A percentile compares a stretch with the other conserved stretches of the same genome.
phyloP scores from a whole-genome alignment of 2,113 vertebrate genomes.

The Leptosomus discolor region DNA sequence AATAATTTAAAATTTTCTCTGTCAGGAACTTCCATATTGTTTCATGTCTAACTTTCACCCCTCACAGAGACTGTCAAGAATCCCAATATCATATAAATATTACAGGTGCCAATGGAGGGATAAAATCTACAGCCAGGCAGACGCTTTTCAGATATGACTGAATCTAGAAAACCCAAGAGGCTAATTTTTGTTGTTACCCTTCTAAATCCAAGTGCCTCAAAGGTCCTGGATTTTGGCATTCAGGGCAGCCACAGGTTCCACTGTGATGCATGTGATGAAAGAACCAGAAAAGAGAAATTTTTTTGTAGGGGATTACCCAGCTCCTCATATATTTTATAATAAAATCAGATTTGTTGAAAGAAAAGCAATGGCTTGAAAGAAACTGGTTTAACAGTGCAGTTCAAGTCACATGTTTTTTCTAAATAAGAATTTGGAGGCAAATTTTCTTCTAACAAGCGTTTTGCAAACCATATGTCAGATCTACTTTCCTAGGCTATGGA shows the following conservation, averaged over 20 bases:
- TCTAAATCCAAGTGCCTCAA: neutral
- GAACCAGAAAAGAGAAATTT: neutral
- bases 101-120: neutral
- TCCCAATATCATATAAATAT: neutral
- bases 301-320: neutral
- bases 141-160: neutral
- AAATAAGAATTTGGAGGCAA: neutral
- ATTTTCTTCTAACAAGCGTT: neutral
- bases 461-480: neutral
- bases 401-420: neutral
- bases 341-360: neutral
- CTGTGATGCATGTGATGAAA: neutral
- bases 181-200: neutral
- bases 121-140: neutral
- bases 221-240: neutral
- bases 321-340: neutral
- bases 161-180: neutral
- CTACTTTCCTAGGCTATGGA: neutral
- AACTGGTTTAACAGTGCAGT: neutral
- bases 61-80: neutral
- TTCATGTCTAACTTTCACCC: neutral
- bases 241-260: neutral
- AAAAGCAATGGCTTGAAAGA: neutral
- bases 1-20: neutral
- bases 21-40: neutral